Evolutionary conservation across 1,140 invertebrate genomes (phyloP), one percentile per base, ranked within the genome.

Genomic region (Colletes latitarsis): DNA sequence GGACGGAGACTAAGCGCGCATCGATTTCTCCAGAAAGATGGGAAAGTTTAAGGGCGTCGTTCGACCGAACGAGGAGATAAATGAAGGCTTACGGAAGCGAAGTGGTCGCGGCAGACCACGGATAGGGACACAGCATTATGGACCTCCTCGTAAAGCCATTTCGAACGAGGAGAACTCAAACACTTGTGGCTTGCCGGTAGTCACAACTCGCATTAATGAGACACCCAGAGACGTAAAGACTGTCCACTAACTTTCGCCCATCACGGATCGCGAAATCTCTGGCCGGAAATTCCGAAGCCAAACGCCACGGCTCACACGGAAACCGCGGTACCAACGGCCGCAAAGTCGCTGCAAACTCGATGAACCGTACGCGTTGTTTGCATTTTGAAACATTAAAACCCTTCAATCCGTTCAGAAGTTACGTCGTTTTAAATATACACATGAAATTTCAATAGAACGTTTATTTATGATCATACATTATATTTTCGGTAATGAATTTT

Each of bases 11-110:
- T 6, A 46, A 17, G 64, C 30, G 43, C 10, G n/a, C 43, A 64
- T 75, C 73, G 73, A 75, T 75, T 75, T 53, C 15, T n/a, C 63
- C 8, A 4, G 21, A 14, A 41, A 41, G 73, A 21, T 21, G 49
- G 39, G 9, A n/a, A 10, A 17, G 63, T 76, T 68, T 30, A 43
- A 57, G 41, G 46, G 39, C 8, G 2, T 0, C 19, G 52, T 52
- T 69, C 64, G 74, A 77, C 69, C 74, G 74, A 43, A 57, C 12
- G 53, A 53, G 19, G 41, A 57, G 64, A 76, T 68, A 68, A 68
- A 67, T 30, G 39, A 43, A 53, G 41, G 63, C 19, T 68, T 68
- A 30, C 30, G 62, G 43, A 68, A 46, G 52, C 17, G 63, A 75
- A 57, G 15, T 30, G 52, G 49, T n/a, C 49, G 15, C 21, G 41